A percentile compares a stretch with the other conserved stretches of the same genome.
These are phyloP conservation scores for Loripinus fragilis DNA, from an alignment of 2,888 invertebrate species.

Conservation along the genomic window DNA sequence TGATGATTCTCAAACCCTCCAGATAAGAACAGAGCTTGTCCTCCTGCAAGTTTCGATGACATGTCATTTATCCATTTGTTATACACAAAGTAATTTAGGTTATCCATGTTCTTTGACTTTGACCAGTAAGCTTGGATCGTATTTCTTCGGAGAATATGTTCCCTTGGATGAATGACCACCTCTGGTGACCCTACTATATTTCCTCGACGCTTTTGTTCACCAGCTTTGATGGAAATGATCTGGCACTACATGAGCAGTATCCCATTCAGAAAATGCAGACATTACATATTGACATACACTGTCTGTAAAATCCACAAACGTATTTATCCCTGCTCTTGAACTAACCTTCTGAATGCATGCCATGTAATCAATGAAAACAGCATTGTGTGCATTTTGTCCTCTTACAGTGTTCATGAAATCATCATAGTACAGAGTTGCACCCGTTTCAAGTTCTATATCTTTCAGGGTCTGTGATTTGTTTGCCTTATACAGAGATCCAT, in stretches of 20 bases:
- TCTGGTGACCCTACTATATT: background rate
- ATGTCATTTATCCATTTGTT: background rate
- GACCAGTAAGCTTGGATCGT: background rate
- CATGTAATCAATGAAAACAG: background rate
- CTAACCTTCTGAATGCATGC: background rate
- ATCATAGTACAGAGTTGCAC: background rate
- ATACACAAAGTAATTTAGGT: background rate
- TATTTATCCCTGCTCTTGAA: background rate
- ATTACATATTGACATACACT: background rate
- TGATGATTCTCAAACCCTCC: background rate
- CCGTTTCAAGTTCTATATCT: background rate
- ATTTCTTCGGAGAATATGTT: background rate
- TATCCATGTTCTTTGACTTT: background rate
- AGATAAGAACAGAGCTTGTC: background rate
- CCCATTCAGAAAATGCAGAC: background rate
- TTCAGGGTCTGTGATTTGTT: slow-evolving; percentile 1
- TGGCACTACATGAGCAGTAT: background rate
- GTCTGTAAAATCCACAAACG: background rate
- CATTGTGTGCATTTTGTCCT: background rate
- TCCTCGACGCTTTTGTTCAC: slow-evolving; percentile 2
- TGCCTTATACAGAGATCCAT: background rate
- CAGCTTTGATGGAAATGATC: slow-evolving; percentile 4
- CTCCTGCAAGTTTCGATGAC: background rate
- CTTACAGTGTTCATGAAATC: background rate
- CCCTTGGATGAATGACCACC: background rate